Base-by-base conservation (phyloP, 2,888 invertebrate species). In the Limnephilus marmoratus region DNA sequence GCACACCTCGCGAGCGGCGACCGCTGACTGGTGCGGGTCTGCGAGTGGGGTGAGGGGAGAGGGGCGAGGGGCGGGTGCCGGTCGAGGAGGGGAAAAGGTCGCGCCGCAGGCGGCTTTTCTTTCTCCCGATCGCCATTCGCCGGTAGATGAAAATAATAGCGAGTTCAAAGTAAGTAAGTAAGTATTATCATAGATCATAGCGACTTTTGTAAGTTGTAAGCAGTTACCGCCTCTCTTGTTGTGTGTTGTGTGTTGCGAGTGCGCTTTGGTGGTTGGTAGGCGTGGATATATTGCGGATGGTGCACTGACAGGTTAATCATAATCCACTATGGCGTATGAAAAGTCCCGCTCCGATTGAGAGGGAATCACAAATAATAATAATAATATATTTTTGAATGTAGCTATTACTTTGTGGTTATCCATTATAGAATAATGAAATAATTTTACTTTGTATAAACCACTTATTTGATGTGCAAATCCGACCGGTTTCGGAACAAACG, bases 101-200 rank as follows among this genome's bases (percentile, higher is more conserved):
- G 86, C 49, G 85, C n/a, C n/a, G 85, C 68, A 53, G 68, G 68
- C 85, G n/a, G 86, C 11, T 45, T 86, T 86, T 45, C 86, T 86
- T 85, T 85, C 85, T n/a, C 41, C n/a, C 37, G 85, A 34, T 34
- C 83, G 83, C 31, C 83, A 12, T 15, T 31, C 13, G 29, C 83
- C 18, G 31, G 83, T 24, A 24, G 37, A 68, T 68, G 24, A 68
- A 45, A 12, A 49, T 49, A 13, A 49, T 68, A 53, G 15, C 53
- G 53, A 68, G 68, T 68, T 68, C 24, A 68, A 24, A 68, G 68
- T 1, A 2, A 45, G 45, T 12, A 24, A 68, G 68, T 1, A 2
- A 45, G 45, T 12, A 45, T 45, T 45, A 24, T 68, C 24, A 53
- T 53, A 53, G 53, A 53, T 53, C 15, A 68, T 68, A 68, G 68